phyloP scores from a whole-genome alignment of 1,140 invertebrate species.

The Diuraphis noxia region DNA sequence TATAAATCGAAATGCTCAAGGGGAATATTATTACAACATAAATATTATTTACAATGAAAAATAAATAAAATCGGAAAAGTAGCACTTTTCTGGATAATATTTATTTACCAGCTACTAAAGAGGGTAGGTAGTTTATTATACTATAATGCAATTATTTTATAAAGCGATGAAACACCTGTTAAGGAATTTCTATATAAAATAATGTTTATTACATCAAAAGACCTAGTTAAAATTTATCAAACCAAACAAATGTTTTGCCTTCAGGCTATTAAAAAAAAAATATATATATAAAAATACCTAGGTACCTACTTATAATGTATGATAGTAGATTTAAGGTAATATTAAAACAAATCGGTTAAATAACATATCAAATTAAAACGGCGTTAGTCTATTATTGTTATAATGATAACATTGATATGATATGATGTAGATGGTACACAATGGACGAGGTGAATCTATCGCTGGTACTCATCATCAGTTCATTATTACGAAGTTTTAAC shows the following conservation, averaged over 20 bases:
- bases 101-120: neutral
- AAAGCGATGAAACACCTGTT: neutral
- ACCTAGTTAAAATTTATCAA: neutral
- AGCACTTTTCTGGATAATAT: neutral
- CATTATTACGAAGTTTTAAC: no score
- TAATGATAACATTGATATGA: no score
- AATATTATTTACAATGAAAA: conserved; percentile 9
- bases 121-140: neutral
- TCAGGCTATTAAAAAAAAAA: neutral
- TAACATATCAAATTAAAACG: neutral
- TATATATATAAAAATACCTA: neutral
- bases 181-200: neutral
- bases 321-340: neutral
- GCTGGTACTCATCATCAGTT: neutral
- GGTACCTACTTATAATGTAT: neutral
- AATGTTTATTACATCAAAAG: neutral
- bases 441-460: neutral
- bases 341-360: neutral
- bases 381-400: no score
- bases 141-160: neutral
- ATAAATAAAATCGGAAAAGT: neutral
- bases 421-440: neutral
- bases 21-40: neutral
- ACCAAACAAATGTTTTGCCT: neutral
- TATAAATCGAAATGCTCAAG: neutral